Evolutionary conservation across 1,140 invertebrate genomes (phyloP).

Genomic region (Carposina sasakii): DNA sequence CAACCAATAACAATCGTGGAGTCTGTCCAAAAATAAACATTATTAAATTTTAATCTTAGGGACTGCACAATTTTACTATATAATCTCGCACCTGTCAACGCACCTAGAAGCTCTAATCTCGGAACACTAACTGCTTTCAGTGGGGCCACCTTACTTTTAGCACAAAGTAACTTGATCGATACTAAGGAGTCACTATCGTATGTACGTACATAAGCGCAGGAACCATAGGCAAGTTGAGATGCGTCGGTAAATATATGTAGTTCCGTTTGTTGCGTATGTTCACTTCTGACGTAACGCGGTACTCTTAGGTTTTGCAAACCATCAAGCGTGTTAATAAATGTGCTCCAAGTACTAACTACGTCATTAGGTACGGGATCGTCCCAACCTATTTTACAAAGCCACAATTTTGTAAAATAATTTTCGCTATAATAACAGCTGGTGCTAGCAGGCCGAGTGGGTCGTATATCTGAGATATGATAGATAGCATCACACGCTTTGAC

Average conservation of each 20-base stretch:
- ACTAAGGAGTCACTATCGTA: neutral
- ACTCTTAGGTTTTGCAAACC: neutral
- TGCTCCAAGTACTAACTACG: neutral
- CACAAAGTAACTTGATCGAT: neutral
- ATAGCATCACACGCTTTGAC: slow-evolving; percentile 21
- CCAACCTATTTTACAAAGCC: slow-evolving; percentile 34
- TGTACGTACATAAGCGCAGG: neutral
- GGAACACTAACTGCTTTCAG: neutral
- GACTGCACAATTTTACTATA: neutral
- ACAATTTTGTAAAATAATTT: slow-evolving; percentile 43
- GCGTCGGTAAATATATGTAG: neutral
- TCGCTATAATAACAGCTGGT: slow-evolving; percentile 33
- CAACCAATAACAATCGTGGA: neutral
- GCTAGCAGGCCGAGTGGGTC: slow-evolving; percentile 33
- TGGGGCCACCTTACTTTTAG: neutral
- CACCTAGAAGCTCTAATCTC: neutral
- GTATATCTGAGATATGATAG: slow-evolving; percentile 24
- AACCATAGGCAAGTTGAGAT: neutral
- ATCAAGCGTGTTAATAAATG: neutral
- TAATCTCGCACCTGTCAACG: neutral
- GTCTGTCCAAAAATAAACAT: neutral
- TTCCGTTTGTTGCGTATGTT: neutral
- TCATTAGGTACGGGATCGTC: slow-evolving; percentile 34
- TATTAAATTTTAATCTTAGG: neutral
- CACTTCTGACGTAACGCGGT: neutral